These are phyloP conservation scores for Trematomus bernacchii DNA, from an alignment of 2,797 vertebrate species.

Conservation along the genomic window DNA sequence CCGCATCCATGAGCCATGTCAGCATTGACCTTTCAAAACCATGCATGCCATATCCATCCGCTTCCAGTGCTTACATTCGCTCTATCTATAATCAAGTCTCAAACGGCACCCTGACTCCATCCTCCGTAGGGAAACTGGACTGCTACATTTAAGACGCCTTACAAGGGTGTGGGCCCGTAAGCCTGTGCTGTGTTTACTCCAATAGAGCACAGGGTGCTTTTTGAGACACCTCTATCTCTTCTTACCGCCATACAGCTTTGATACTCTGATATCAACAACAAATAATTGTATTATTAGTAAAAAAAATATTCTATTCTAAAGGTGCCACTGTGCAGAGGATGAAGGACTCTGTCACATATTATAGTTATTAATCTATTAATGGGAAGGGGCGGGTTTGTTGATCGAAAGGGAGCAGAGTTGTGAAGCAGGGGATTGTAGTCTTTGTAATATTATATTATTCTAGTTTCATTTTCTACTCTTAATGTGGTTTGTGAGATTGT, in stretches of 20 bases:
- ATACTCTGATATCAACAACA: constrained; percentile 77
- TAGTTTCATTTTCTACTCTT: constrained; percentile 80
- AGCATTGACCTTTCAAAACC: constrained; percentile 74
- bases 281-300: constrained; percentile 82
- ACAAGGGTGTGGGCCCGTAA: constrained; percentile 48
- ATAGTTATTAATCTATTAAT: constrained; percentile 74
- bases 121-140: constrained; percentile 52
- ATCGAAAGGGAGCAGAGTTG: constrained; percentile 54
- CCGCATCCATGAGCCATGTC: constrained; percentile 82
- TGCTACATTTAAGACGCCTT: constrained; percentile 69
- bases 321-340: constrained; percentile 83
- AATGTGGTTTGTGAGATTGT: constrained; percentile 80
- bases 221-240: constrained; percentile 71
- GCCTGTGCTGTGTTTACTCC: constrained; percentile 71
- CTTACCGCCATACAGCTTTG: constrained; percentile 76
- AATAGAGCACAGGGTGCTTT: constrained; percentile 68
- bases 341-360: constrained; percentile 78
- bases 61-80: constrained; percentile 74
- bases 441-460: constrained; percentile 81
- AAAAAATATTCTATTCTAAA: constrained; percentile 75
- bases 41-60: constrained; percentile 80
- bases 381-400: constrained; percentile 46
- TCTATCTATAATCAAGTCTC: constrained; percentile 66
- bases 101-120: constrained; percentile 73
- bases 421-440: constrained; percentile 70